Evolutionary conservation across 1,140 invertebrate genomes (phyloP).

Genomic region (Pentalonia nigronervosa): DNA sequence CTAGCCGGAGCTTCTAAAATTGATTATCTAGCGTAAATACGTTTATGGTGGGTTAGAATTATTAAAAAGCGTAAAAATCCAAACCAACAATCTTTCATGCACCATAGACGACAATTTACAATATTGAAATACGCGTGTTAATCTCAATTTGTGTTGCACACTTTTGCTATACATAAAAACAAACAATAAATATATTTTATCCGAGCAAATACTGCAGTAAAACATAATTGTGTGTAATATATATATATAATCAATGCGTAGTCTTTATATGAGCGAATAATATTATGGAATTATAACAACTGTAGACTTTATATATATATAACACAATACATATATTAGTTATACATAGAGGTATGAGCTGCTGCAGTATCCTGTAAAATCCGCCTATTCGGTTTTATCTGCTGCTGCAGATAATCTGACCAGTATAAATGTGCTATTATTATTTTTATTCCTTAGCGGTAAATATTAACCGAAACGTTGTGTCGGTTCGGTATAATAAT

Average conservation of each 20-base stretch:
- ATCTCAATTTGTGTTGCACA: too few species aligned
- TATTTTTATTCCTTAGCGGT: slow-evolving; percentile 13
- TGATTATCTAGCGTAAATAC: too few species aligned
- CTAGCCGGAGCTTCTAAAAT: too few species aligned
- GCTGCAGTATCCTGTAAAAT: background rate
- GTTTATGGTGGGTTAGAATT: too few species aligned
- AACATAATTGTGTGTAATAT: too few species aligned
- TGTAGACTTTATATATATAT: background rate
- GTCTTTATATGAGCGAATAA: background rate
- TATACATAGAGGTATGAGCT: background rate
- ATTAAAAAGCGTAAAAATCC: too few species aligned
- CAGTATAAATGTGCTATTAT: slow-evolving; percentile 10
- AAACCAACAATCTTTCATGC: too few species aligned
- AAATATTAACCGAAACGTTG: background rate
- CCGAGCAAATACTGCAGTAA: too few species aligned
- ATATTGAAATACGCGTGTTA: too few species aligned
- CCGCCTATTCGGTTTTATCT: background rate
- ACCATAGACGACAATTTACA: too few species aligned
- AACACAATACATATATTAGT: background rate
- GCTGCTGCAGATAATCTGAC: background rate
- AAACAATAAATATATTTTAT: too few species aligned
- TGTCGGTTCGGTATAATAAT: slow-evolving; percentile 32
- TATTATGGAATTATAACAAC: background rate
- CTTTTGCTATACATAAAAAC: too few species aligned
- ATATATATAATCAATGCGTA: background rate